A percentile compares a stretch with the other conserved stretches of the same genome.
phyloP scores from a whole-genome alignment of 2,113 vertebrate genomes.

The Argyrosomus japonicus region DNA sequence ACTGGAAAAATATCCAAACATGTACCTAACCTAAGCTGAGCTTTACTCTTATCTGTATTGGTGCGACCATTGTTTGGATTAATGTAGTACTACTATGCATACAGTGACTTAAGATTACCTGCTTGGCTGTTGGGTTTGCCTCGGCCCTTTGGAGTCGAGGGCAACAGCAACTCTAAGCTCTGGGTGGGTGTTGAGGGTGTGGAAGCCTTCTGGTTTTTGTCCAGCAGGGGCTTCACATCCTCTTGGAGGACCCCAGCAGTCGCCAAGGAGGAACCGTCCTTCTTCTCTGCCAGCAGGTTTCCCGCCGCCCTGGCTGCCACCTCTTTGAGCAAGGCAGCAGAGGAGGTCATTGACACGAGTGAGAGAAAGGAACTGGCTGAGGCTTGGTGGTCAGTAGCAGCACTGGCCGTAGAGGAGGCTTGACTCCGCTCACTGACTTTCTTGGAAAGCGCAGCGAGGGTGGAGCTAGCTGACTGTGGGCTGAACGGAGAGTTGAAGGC shows the following conservation, averaged over 20 bases:
- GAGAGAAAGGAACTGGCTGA: slow-evolving; percentile 95
- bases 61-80: slow-evolving; percentile 7
- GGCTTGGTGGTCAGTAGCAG: slow-evolving; percentile 86
- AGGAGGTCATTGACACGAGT: slow-evolving; percentile 97
- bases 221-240: slow-evolving; percentile 91
- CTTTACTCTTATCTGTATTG: neutral
- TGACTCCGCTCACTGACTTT: slow-evolving; percentile 97
- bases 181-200: slow-evolving; percentile 90
- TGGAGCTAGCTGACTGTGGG: slow-evolving; percentile 98
- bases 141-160: slow-evolving; percentile 93
- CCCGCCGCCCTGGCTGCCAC: slow-evolving; percentile 97
- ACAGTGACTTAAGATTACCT: slow-evolving; percentile 74
- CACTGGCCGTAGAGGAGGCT: slow-evolving; percentile 80
- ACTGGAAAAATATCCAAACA: neutral
- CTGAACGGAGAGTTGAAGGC: slow-evolving; percentile 96
- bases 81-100: neutral
- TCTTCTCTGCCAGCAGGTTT: slow-evolving; percentile 94
- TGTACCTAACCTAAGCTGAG: neutral
- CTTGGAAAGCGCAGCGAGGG: slow-evolving; percentile 97
- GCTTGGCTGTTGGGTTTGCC: slow-evolving; percentile 92
- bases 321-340: slow-evolving; percentile 97
- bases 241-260: slow-evolving; percentile 84
- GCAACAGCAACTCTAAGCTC: slow-evolving; percentile 91
- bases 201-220: slow-evolving; percentile 93
- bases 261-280: slow-evolving; percentile 84